Conservation (phyloP, 2,888 invertebrate genomes). For the Parthenolecanium corni region DNA sequence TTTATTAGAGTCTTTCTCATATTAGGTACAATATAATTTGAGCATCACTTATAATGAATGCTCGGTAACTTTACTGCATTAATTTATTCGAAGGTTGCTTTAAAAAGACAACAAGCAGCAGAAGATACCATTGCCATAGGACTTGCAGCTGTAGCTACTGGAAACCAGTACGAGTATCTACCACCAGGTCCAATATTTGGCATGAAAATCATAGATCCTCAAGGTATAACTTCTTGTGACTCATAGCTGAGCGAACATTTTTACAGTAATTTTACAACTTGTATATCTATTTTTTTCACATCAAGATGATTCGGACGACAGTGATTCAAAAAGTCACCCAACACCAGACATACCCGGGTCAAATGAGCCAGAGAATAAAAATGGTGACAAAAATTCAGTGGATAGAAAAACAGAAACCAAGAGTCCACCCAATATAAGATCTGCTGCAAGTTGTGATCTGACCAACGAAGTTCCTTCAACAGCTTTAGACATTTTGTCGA, state of each 20-base stretch:
- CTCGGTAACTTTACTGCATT: too few relatives aligned
- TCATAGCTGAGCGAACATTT: background rate
- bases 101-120: constrained; percentile 92
- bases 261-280: background rate
- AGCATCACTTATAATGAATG: too few relatives aligned
- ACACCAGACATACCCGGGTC: too few relatives aligned
- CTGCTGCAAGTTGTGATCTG: background rate
- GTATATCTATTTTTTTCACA: too few relatives aligned
- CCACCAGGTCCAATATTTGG: constrained; percentile 88
- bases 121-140: constrained; percentile 93
- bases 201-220: constrained; percentile 67
- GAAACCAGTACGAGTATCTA: constrained; percentile 56
- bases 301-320: too few relatives aligned
- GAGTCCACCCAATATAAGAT: background rate
- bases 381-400: background rate
- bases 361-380: too few relatives aligned
- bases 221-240: constrained; percentile 11
- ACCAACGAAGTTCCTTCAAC: constrained; percentile 42
- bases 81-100: constrained; percentile 63
- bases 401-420: background rate
- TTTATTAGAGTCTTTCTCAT: too few relatives aligned
- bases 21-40: too few relatives aligned
- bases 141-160: constrained; percentile 71
- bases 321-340: too few relatives aligned
- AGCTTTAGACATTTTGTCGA: constrained; percentile 62